Evolutionary conservation across 2,888 invertebrate genomes (phyloP).

Genomic region (Odontomyia ornata): DNA sequence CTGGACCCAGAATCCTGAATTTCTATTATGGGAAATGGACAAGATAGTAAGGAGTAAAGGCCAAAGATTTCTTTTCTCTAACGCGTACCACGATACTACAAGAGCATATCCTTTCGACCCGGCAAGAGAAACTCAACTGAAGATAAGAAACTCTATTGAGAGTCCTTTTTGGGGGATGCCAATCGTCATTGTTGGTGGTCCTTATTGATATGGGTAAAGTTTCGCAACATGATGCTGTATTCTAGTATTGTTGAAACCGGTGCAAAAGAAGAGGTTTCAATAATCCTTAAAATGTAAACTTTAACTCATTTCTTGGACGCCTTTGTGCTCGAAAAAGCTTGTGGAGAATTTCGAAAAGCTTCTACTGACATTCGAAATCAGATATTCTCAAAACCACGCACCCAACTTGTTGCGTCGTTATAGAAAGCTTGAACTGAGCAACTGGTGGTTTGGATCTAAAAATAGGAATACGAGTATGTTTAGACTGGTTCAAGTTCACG

Average conservation of each 20-base stretch:
- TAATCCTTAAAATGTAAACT: no score
- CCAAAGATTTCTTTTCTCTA: not conserved
- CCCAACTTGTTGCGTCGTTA: slow-evolving; percentile 8
- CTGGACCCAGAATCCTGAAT: not conserved
- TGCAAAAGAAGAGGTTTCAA: not conserved
- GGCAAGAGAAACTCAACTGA: slow-evolving; percentile 50
- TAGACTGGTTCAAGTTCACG: slow-evolving; percentile 3
- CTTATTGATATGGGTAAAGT: slow-evolving; percentile 14
- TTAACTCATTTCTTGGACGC: not conserved
- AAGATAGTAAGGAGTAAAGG: no score
- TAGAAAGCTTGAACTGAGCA: not conserved
- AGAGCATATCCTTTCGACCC: slow-evolving; percentile 46
- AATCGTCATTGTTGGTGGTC: slow-evolving; percentile 8
- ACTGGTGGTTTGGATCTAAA: slow-evolving; percentile 32
- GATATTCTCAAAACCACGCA: slow-evolving; percentile 12
- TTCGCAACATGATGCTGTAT: slow-evolving; percentile 33
- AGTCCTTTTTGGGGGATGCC: slow-evolving; percentile 29
- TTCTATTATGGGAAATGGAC: not conserved
- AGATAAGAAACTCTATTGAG: slow-evolving; percentile 4
- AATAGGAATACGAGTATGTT: not conserved
- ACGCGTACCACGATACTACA: not conserved
- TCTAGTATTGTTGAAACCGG: not conserved
- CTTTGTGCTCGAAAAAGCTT: slow-evolving; percentile 23
- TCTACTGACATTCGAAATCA: not conserved
- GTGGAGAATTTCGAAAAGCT: not conserved